Evolutionary conservation across 1,140 invertebrate species (phyloP), one percentile per base, ranked within the genome.

Genomic region (Platyura marginata): DNA sequence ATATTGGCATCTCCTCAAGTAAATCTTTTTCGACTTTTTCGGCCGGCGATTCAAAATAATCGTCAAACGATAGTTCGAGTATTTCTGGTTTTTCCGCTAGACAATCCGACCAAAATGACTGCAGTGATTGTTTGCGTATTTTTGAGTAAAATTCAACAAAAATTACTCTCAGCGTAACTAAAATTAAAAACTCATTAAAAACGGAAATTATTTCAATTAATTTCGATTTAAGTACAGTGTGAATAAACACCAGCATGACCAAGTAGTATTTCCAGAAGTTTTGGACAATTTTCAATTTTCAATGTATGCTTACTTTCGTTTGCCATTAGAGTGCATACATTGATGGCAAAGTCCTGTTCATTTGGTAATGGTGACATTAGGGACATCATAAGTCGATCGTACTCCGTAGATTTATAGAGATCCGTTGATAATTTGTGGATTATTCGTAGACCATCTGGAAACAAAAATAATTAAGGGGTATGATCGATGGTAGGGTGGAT

Each of bases 271-370:
- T 88, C 84, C 37, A 97, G 61, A 21, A 98, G 68, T 47, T 84
- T 74, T 2, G 86, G 86, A 51, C 80, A 82, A 47, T 85, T 79
- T 21, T 77, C 75, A 21, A 97, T 63, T 47, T 86, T 78, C 22
- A 98, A 62, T 3, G 81, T 77, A 54, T 92, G 85, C 41, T 84
- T 82, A 25, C 87, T 85, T 57, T 97, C 92, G 51, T 91, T 93
- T 18, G 90, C 91, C 46, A 99, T 67, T 39, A 98, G 66, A 0
- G 89, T 94, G 59, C 91, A 95, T 1, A 97, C 86, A 63, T 98
- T 97, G 42, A 98, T 81, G 3, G 92, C 92, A 67, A 98, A 93
- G 59, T 98, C 93, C 57, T 98, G 89, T 66, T 98, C 95, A 62
- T 99, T 98, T 13, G 94, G 93, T 49, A 99, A 67, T 1, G 93